A percentile compares a stretch with the other conserved stretches of the same genome.
Evolutionary conservation across 1,140 invertebrate species (phyloP).

Genomic region (Drosophila pruinosa): DNA sequence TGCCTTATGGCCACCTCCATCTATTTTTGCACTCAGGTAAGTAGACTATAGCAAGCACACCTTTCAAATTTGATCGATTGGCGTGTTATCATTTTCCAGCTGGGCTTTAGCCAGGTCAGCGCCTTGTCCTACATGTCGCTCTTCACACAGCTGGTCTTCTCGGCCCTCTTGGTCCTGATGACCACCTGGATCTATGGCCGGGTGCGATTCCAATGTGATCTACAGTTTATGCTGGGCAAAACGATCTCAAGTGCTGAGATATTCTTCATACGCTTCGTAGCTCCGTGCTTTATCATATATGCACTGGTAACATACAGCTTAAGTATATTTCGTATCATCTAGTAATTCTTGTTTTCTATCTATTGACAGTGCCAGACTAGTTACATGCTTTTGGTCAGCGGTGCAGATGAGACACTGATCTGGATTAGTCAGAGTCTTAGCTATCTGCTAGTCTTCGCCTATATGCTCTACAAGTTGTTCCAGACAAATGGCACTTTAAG

Average conservation of each 20-base stretch:
- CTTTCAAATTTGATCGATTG: not conserved
- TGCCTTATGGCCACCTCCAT: conserved; percentile 50
- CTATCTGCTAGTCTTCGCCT: conserved; percentile 50
- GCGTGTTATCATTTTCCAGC: conserved; percentile 14
- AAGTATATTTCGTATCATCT: not conserved
- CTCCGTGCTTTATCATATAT: conserved; percentile 62
- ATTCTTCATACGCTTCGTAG: conserved; percentile 66
- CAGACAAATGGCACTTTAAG: conserved; percentile 60
- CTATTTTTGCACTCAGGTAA: conserved; percentile 75
- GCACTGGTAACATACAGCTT: conserved; percentile 42
- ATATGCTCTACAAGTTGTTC: conserved; percentile 67
- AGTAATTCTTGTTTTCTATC: not conserved
- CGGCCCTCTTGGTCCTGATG: conserved; percentile 87
- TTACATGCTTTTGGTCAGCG: conserved; percentile 34
- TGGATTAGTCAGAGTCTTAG: conserved; percentile 62
- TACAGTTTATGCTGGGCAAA: conserved; percentile 91
- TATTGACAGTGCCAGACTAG: conserved; percentile 42
- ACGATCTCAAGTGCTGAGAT: conserved; percentile 84
- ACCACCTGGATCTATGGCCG: conserved; percentile 91
- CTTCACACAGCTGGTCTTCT: conserved; percentile 88
- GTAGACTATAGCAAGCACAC: not conserved
- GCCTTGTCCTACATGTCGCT: conserved; percentile 87
- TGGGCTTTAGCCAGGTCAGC: conserved; percentile 64
- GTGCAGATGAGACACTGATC: conserved; percentile 34
- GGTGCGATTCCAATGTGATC: conserved; percentile 87